Evolutionary conservation across 1,140 invertebrate genomes (phyloP).

Genomic region (Cotesia typhae): DNA sequence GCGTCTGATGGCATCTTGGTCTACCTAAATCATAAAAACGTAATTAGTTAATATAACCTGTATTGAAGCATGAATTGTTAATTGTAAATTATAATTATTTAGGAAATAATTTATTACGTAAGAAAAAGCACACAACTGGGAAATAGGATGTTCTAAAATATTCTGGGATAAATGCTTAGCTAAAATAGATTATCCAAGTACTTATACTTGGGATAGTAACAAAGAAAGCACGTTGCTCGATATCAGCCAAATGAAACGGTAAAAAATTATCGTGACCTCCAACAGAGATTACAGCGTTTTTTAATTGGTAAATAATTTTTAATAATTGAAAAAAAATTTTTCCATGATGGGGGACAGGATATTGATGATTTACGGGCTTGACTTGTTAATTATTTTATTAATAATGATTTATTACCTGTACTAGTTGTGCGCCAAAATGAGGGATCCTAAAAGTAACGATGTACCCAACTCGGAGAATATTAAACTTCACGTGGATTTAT

Average conservation of each 20-base stretch:
- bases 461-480: constrained; percentile 16
- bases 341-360: too few relatives aligned
- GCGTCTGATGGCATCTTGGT: constrained; percentile 92
- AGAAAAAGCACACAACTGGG: too few relatives aligned
- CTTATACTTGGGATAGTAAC: not conserved
- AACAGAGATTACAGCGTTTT: not conserved
- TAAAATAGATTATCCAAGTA: constrained; percentile 11
- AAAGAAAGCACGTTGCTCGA: not conserved
- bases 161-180: constrained; percentile 41
- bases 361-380: too few relatives aligned
- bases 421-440: constrained; percentile 49
- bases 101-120: not conserved
- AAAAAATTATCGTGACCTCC: not conserved
- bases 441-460: constrained; percentile 31
- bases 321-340: too few relatives aligned
- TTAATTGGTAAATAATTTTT: too few relatives aligned
- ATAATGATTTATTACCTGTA: constrained; percentile 39
- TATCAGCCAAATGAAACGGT: too few relatives aligned
- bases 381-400: not conserved
- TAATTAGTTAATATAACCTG: constrained; percentile 1
- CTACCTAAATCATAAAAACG: constrained; percentile 28
- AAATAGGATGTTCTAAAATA: not conserved
- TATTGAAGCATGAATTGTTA: not conserved
- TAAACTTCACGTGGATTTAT: constrained; percentile 46
- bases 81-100: not conserved